Conservation (phyloP, 2,113 vertebrate genomes). For the Myodes glareolus region DNA sequence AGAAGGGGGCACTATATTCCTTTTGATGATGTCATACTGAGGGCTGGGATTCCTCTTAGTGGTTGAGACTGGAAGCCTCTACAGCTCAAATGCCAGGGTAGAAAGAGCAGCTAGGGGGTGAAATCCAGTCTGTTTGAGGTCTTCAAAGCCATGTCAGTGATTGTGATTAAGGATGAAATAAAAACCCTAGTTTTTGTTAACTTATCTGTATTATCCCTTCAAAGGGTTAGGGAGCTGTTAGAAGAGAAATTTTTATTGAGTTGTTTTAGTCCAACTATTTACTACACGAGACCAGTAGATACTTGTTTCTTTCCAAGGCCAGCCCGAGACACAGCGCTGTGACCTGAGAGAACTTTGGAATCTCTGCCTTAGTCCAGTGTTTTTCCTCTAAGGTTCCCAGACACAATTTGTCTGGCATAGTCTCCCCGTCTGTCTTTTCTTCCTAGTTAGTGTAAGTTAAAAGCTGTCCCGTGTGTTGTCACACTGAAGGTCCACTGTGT, state of each 20-base stretch:
- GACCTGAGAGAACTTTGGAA: background rate
- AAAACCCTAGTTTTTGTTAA: background rate
- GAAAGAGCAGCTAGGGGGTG: background rate
- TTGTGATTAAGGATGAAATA: background rate
- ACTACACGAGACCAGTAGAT: background rate
- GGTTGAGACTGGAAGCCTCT: background rate
- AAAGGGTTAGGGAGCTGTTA: background rate
- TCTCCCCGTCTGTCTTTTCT: background rate
- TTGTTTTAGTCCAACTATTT: background rate
- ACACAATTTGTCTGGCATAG: background rate
- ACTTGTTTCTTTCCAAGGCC: slow-evolving; percentile 8
- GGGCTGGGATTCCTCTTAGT: background rate
- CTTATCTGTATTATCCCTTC: background rate
- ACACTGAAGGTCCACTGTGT: background rate
- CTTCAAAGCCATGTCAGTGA: background rate
- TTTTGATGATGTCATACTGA: background rate
- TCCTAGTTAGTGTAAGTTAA: slow-evolving; percentile 12
- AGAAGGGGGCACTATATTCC: slow-evolving; percentile 57
- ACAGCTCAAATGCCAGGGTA: background rate
- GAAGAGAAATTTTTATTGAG: background rate
- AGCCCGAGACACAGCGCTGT: background rate
- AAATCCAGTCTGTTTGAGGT: background rate
- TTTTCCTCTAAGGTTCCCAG: background rate
- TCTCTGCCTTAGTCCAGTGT: background rate
- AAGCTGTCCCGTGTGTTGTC: background rate